Base-by-base conservation (phyloP, 1,140 invertebrate species). In the Chlorops oryzae region DNA sequence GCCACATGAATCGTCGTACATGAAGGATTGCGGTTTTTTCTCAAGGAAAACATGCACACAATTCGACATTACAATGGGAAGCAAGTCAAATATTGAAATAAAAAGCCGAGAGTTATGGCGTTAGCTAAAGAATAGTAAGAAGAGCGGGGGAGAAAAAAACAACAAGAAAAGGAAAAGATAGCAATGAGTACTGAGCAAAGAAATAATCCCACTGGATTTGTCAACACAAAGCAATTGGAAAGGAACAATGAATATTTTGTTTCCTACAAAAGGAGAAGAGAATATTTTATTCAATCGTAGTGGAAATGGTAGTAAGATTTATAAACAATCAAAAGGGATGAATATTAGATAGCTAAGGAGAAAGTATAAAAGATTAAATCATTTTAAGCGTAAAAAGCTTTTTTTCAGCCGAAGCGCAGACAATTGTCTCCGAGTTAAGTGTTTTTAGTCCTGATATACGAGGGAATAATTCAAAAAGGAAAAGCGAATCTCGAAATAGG, bases 151-250 rank as follows among this genome's bases (percentile, higher is more conserved):
- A n/a, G n/a, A 39, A 39, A 17, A 39, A 39, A 15, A 32, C 28
- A 15, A 32, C 9, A 32, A 32, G 15, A 9, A 15, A 10, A 10
- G 28, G 28, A 32, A 32, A 32, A 32, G 28, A 15, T 15, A 32
- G 28, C 28, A 32, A 15, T 9, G 28, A 39, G 6, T 10, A 17
- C 37, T 7, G 17, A 39, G 18, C 7, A 39, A 7, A 39, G 17
- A 39, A 39, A 37, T 25, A 39, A 39, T 48, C 46, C 46, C 35
- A 5, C 23, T 5, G 46, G 46, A 48, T 20, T 22, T 24, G 46
- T 48, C 46, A 48, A 48, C 46, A 48, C 34, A 32, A 46, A 46
- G 43, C 43, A 46, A 46, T 46, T 46, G 41, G 9, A 12, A 24
- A 17, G 5, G 41, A 21, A 43, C 25, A 15, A 12, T 15, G 5